Base-by-base conservation (phyloP, 2,888 invertebrate species). In the Saturnia pavonia region DNA sequence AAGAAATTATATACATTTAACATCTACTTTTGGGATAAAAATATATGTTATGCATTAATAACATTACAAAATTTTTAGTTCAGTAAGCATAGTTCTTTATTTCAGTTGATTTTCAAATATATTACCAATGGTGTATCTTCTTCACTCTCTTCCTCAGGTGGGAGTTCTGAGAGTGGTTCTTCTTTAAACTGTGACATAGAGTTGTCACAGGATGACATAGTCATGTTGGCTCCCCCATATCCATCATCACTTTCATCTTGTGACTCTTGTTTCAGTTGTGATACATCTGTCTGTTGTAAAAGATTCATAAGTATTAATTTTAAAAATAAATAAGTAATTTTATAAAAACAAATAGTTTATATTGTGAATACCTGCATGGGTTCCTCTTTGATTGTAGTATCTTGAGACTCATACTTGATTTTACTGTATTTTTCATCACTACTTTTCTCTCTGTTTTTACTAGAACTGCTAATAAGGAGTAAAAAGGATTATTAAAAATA, bases 41-140 rank as follows among this genome's bases (percentile, higher is more conserved):
- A 7, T 51, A 51, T 51, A 19, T 51, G n/a, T 51, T 51, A 51
- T 43, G 43, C 43, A 43, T 9, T 43, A 43, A 1, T n/a, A n/a
- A 12, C 11, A 43, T 12, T 43, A 14, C 43, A 51, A 51, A 22
- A 11, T 48, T 48, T 22, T 22, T 54, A 22, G 54, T 54, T 22
- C 11, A 54, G 22, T 22, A 54, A 22, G 54, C 19, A 54, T 54
- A n/a, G 19, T 48, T 19, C 48, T 48, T 54, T 42, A 66, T 1
- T 45, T 65, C 16, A 22, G n/a, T n/a, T n/a, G n/a, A n/a, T 34
- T 63, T 63, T 63, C 19, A 63, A n/a, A 11, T 34, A 40, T 93
- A 65, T 93, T 94, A 97, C 97, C 95, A 97, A 88, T 77, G 97
- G 97, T 68, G 95, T 84, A 87, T 97, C 97, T 84, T 97, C 97